Base-by-base conservation (phyloP, 2,888 invertebrate genomes). In the Drosophila ustulata region DNA sequence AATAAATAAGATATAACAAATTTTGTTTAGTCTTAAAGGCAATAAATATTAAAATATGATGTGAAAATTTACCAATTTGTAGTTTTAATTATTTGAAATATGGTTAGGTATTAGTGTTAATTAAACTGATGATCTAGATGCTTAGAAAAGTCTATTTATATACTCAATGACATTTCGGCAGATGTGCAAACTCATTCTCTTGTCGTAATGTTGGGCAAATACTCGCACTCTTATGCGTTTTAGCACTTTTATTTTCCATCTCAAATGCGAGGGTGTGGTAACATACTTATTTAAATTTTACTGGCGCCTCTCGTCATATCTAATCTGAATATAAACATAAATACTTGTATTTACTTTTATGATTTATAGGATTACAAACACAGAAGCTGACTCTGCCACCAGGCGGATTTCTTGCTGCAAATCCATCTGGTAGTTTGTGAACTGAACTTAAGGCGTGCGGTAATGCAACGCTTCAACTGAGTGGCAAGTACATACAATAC, bases 361-460 rank as follows among this genome's bases (percentile, higher is more conserved):
- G 57, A 58, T 72, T 67, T 73, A 73, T 72, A n/a, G 34, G 39
- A 52, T 34, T 25, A 61, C 46, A 73, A 68, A 72, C 13, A 53
- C 37, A 45, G 68, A 37, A 63, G 53, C 71, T 71, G 46, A 39
- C 46, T 18, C 23, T 28, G 18, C 3, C 30, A 13, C 13, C n/a
- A 9, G 6, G 8, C 28, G 30, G 56, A 39, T 39, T 52, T 26
- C 47, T 41, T 11, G 18, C n/a, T 56, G n/a, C 30, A 49, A 13
- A 61, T 25, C 8, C 23, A 49, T 39, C 47, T 18, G 23, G 6
- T 32, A 78, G 78, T 73, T 49, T 4, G 9, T 30, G 13, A 61
- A 45, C 4, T 45, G 51, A 45, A 55, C 46, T 76, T 45, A 51
- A 62, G 13, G 25, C 7, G 65, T 39, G 11, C 55, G 43, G 77